Conservation (phyloP, 2,113 vertebrate genomes). For the Plecotus auritus region DNA sequence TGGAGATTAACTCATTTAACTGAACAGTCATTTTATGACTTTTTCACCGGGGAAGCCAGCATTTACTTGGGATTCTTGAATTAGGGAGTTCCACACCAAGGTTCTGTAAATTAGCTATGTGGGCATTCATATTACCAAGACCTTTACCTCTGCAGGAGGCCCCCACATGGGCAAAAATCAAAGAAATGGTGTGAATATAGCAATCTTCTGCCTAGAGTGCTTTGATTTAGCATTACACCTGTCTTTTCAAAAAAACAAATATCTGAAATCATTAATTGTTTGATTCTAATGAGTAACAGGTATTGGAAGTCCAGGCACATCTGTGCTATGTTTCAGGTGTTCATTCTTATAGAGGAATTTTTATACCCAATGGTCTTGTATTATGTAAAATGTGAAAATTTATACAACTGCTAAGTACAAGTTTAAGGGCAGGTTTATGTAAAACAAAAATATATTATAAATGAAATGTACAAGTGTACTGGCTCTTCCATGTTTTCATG, state of each 20-base stretch:
- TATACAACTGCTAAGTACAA: conserved; percentile 37
- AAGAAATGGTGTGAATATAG: neutral
- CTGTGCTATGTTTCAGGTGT: conserved; percentile 39
- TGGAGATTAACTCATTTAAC: conserved; percentile 52
- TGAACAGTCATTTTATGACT: conserved; percentile 54
- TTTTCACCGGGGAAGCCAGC: conserved; percentile 49
- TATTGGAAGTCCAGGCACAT: conserved; percentile 51
- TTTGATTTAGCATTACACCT: conserved; percentile 51
- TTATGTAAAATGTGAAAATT: neutral
- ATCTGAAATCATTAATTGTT: conserved; percentile 61
- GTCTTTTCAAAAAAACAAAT: conserved; percentile 26
- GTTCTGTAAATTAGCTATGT: conserved; percentile 63
- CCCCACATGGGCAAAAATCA: neutral
- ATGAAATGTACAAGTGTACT: conserved; percentile 57
- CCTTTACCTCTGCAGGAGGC: neutral
- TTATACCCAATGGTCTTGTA: neutral
- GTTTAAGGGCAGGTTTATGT: conserved; percentile 60
- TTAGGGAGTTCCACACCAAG: conserved; percentile 59
- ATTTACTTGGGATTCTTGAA: conserved; percentile 54
- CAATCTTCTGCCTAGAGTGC: neutral
- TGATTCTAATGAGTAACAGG: conserved; percentile 66
- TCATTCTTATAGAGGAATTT: neutral
- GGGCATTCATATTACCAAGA: neutral
- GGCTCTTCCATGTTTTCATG: conserved; percentile 38
- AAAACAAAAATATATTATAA: conserved; percentile 60